These are phyloP conservation scores for Pelobates fuscus DNA, from an alignment of 2,113 vertebrate genomes.

Conservation along the genomic window DNA sequence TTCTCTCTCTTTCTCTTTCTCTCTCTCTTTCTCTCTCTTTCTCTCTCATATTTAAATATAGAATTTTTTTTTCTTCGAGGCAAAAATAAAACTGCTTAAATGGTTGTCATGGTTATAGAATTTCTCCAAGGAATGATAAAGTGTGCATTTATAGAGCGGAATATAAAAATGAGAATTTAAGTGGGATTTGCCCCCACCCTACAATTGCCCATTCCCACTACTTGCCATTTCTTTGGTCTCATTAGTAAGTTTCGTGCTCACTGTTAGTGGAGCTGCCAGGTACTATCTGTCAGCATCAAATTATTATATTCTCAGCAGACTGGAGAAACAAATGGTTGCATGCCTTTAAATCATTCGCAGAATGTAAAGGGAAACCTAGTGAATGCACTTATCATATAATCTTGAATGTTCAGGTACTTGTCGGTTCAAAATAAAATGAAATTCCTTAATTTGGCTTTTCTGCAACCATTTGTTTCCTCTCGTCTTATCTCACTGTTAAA, in stretches of 20 bases:
- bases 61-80: constrained; percentile 4
- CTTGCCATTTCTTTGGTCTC: background rate
- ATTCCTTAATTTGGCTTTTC: too few relatives aligned
- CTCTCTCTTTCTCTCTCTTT: too few relatives aligned
- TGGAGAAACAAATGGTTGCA: background rate
- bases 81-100: constrained; percentile 13
- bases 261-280: background rate
- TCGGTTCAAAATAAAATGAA: too few relatives aligned
- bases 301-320: background rate
- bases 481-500: too few relatives aligned
- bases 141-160: constrained; percentile 4
- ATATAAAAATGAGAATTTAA: constrained; percentile 1
- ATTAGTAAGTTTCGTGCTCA: background rate
- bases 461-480: too few relatives aligned
- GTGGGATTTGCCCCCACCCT: constrained; percentile 1
- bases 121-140: background rate
- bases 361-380: too few relatives aligned
- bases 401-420: too few relatives aligned
- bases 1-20: too few relatives aligned
- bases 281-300: background rate
- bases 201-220: background rate
- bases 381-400: too few relatives aligned
- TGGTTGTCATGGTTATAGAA: constrained; percentile 20
- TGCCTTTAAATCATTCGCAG: background rate
- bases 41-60: too few relatives aligned